Base-by-base conservation (phyloP, 2,797 vertebrate genomes). In the Cossypha polioptera region DNA sequence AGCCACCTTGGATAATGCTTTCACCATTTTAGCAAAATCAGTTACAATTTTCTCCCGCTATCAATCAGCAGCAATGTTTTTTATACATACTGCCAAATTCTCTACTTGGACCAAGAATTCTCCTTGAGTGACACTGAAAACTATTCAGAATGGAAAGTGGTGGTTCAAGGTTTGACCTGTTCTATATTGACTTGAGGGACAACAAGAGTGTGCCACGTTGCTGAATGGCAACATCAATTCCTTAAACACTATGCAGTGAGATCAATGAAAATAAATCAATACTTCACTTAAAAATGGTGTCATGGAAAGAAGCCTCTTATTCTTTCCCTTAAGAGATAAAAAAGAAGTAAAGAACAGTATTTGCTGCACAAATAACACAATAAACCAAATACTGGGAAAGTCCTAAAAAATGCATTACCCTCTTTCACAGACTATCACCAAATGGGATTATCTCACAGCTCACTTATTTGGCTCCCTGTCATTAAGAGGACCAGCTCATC, bases 391-490 rank as follows among this genome's bases (percentile, higher is more conserved):
- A 57, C 55, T 62, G 29, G 26, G 40, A 62, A 88, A 78, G 48
- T 78, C 55, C 48, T 62, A 53, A 51, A 78, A 90, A 90, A 76
- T 21, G 21, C 29, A 57, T 74, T 78, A 83, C 36, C 11, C 33
- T 88, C 29, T 43, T 95, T 93, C 66, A 92, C 68, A 75, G 61
- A 31, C 33, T 86, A 43, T 72, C 87, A 86, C 45, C 51, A 81
- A 94, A 95, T 40, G 54, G 59, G 85, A 90, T 95, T 95, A 95
- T 66, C 76, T 72, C 65, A 91, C 88, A 94, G 43, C 87, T 89
- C 62, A 66, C 57, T 80, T 88, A 84, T 51, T 95, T 77, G 66
- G 20, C 43, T 81, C 53, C 36, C 26, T 81, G 66, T 38, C 48
- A 59, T 66, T 78, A 80, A 69, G n/a, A 92, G 16, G 2, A 58